Conservation (phyloP, 37 sponge, comb jelly and placozoan genomes). For the Chondrosia reniformis region DNA sequence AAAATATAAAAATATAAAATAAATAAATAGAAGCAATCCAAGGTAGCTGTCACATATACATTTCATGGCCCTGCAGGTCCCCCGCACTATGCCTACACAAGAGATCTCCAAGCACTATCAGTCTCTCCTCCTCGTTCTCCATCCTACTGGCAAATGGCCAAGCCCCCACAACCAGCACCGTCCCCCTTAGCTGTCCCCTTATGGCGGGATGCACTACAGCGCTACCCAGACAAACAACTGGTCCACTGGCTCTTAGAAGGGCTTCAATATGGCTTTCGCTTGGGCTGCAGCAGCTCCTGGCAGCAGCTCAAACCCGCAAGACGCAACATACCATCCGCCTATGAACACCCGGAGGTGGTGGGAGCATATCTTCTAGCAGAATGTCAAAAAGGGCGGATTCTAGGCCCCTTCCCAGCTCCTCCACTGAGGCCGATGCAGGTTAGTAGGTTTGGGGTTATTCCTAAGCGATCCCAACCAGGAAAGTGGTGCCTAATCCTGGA, state of each 20-base stretch:
- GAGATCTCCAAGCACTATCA: no score
- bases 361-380: background rate
- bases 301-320: background rate
- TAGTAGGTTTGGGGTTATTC: background rate
- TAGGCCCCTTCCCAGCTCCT: background rate
- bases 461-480: constrained; percentile 2
- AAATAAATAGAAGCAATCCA: no score
- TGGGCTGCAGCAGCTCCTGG: background rate
- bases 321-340: background rate
- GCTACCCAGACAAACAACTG: background rate
- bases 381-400: background rate
- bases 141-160: no score
- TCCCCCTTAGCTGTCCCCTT: no score
- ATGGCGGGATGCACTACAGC: no score
- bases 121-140: no score
- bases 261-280: background rate
- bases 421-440: background rate
- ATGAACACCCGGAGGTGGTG: background rate
- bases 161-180: no score
- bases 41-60: no score
- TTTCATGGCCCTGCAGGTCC: no score
- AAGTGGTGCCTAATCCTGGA: constrained; percentile 49
- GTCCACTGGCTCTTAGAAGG: background rate
- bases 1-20: no score
- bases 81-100: no score